phyloP scores from a whole-genome alignment of 1,140 invertebrate species.

The Drosophila nigrodunni region DNA sequence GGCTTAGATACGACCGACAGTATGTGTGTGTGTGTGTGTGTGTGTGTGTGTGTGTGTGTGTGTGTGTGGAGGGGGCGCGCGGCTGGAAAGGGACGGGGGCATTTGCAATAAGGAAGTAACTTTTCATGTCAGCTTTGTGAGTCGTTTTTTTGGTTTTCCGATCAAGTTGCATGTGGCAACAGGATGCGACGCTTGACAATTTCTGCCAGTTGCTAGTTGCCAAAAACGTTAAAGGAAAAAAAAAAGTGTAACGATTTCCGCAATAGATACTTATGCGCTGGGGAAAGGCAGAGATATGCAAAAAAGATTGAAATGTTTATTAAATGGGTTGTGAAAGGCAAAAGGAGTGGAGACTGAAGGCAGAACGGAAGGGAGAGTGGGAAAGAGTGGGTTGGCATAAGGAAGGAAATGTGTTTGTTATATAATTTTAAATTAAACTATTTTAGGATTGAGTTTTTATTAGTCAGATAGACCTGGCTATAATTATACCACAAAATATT shows the following conservation, averaged over 20 bases:
- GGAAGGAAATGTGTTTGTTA: neutral
- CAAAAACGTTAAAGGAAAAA: slow-evolving; percentile 15
- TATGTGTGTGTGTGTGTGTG: slow-evolving; percentile 21
- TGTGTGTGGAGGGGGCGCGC: neutral
- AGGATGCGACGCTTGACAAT: slow-evolving; percentile 71
- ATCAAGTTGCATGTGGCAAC: slow-evolving; percentile 51
- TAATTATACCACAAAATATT: neutral
- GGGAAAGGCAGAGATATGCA: slow-evolving; percentile 11
- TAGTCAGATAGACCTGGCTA: neutral
- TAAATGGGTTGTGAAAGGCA: neutral
- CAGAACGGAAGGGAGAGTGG: neutral
- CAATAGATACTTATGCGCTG: slow-evolving; percentile 1
- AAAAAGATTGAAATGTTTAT: slow-evolving; percentile 21
- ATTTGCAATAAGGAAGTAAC: slow-evolving; percentile 80
- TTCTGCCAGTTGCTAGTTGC: slow-evolving; percentile 54
- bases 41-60: slow-evolving; percentile 18
- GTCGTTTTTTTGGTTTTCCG: slow-evolving; percentile 39
- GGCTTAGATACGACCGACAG: slow-evolving; percentile 57
- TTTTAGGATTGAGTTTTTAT: neutral
- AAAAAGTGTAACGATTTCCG: slow-evolving; percentile 56
- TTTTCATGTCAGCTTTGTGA: slow-evolving; percentile 70
- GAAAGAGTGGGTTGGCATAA: neutral
- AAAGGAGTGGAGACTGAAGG: neutral
- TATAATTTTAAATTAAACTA: neutral
- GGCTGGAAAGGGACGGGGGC: neutral